Evolutionary conservation across 2,888 invertebrate species (phyloP), one percentile per base, ranked within the genome.

Genomic region (Dryomyza anilis): DNA sequence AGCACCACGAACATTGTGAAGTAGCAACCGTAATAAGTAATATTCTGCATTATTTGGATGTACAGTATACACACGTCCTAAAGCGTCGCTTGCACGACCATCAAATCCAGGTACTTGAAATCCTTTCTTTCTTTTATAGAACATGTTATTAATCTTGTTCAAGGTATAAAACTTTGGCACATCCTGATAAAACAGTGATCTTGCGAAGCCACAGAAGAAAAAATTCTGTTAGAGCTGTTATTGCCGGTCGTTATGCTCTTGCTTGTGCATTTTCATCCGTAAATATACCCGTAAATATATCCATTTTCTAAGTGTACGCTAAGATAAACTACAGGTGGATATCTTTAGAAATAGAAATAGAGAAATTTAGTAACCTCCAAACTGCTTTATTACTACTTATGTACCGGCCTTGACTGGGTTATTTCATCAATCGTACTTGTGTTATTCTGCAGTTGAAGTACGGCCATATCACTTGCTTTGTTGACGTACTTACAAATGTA

Each of bases 1-100:
- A 67, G 80, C 80, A 3, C 70, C 71, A 66, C 67, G 67, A 53
- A 81, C 74, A 74, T 77, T 76, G 23, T 77, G 68, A 63, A 82
- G 67, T 14, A 78, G 67, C 66, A 81, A 56, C 19, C 78, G 76
- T 48, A 80, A 74, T 73, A 78, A 79, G 72, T 52, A 68, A 36
- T 63, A 68, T 56, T 66, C 65, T 19, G 19, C 64, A 30, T 67
- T 61, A n/a, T 36, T 64, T 39, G 64, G 60, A 56, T 68, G 65
- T 14, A 64, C 53, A n/a, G 64, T 62, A 48, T 64, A 68, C 71
- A 81, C 77, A 56, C 72, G 74, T 12, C 81, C 74, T 29, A 68
- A 33, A n/a, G 68, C 59, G 33, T 69, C 59, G n/a, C n/a, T n/a
- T n/a, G n/a, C n/a, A n/a, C n/a, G n/a, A n/a, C n/a, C n/a, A n/a